Conservation (phyloP, 2,797 vertebrate genomes). For the Taeniopygia guttata region DNA sequence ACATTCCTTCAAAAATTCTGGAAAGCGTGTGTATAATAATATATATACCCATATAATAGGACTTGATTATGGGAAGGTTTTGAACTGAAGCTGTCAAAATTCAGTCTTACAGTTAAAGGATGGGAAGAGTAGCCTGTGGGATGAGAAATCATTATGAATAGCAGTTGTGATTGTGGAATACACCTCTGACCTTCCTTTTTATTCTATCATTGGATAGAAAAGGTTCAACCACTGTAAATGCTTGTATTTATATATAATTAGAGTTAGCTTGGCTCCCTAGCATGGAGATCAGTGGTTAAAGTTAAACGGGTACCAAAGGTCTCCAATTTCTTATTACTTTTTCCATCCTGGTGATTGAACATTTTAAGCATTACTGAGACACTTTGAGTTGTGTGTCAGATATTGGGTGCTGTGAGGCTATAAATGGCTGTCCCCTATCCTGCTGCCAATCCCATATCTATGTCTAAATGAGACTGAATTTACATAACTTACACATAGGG, state of each 20-base stretch:
- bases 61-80: background rate
- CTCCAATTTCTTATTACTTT: background rate
- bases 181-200: background rate
- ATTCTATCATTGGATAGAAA: background rate
- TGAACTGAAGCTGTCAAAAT: background rate
- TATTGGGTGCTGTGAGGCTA: background rate
- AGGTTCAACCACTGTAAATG: background rate
- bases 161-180: background rate
- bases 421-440: background rate
- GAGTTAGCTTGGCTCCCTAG: background rate
- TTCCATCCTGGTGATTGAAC: background rate
- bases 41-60: background rate
- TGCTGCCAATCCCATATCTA: background rate
- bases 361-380: background rate
- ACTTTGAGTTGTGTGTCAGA: background rate
- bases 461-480: background rate
- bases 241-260: background rate
- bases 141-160: background rate
- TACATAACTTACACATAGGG: background rate
- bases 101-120: background rate
- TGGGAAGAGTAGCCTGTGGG: background rate
- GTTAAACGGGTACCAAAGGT: background rate
- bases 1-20: background rate
- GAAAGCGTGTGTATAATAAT: background rate
- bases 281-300: background rate